Percentiles rank a stretch among this genome's conserved stretches.
Evolutionary conservation across 2,113 vertebrate genomes (phyloP).

Genomic region (Hassar affinis): DNA sequence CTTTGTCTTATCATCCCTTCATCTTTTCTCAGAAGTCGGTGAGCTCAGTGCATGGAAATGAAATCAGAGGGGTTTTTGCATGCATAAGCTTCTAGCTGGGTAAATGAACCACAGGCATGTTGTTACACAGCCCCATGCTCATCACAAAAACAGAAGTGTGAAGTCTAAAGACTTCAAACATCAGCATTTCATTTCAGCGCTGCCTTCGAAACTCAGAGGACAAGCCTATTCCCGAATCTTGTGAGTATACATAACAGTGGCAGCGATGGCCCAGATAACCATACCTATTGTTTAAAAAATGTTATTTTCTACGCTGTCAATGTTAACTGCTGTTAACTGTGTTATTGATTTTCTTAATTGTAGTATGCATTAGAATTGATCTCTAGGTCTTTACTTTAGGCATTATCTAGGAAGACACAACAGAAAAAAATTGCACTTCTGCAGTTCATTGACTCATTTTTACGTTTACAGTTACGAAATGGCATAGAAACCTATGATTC

Average conservation of each 20-base stretch:
- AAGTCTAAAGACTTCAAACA: conserved; percentile 30
- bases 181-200: background rate
- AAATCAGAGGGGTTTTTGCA: background rate
- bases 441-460: background rate
- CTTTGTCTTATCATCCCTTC: background rate
- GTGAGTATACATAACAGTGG: conserved; percentile 1
- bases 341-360: background rate
- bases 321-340: too few relatives aligned
- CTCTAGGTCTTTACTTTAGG: background rate
- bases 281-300: background rate
- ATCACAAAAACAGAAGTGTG: conserved; percentile 25
- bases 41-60: background rate
- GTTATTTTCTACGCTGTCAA: background rate
- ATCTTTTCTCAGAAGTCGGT: background rate
- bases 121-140: conserved; percentile 4
- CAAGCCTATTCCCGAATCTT: background rate
- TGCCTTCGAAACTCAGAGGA: background rate
- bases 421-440: background rate
- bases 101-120: background rate
- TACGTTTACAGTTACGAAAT: background rate
- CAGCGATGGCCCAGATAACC: background rate
- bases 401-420: too few relatives aligned
- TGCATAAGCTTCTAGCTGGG: background rate
- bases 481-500: too few relatives aligned
- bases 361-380: background rate